These are phyloP conservation scores for Polymixis flavicincta DNA, from an alignment of 2,888 invertebrate species.

Conservation along the genomic window DNA sequence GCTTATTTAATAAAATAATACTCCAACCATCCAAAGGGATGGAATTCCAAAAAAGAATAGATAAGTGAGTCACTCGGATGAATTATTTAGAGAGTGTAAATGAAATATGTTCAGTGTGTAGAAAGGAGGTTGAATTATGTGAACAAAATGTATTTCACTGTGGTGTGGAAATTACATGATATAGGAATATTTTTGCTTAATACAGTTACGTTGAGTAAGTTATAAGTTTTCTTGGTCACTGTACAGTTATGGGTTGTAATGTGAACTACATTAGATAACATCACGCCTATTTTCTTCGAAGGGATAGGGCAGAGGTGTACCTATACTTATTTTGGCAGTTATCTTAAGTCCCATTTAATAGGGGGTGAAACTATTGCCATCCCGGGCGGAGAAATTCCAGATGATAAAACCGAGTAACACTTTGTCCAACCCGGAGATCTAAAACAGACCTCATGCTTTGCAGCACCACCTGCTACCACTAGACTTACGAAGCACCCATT, in stretches of 20 bases:
- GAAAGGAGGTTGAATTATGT: conserved; percentile 43
- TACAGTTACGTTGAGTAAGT: not conserved
- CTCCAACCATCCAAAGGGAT: conserved; percentile 56
- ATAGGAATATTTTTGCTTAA: conserved; percentile 17
- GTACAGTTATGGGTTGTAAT: not conserved
- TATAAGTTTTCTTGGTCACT: not conserved
- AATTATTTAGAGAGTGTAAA: conserved; percentile 58
- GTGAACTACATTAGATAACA: not conserved
- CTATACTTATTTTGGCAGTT: no score
- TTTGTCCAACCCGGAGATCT: no score
- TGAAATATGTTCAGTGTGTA: conserved; percentile 53
- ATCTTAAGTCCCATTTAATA: no score
- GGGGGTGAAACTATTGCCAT: no score
- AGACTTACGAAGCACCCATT: no score
- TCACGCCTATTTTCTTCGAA: no score
- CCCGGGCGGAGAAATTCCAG: no score
- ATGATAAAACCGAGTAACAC: no score
- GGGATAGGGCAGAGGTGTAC: no score
- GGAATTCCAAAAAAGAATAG: conserved; percentile 57
- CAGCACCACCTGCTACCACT: no score
- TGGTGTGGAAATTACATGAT: conserved; percentile 16
- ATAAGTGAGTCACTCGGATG: conserved; percentile 44
- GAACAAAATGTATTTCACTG: conserved; percentile 28
- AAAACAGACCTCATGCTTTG: no score
- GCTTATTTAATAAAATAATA: conserved; percentile 69